Percentiles rank a stretch among this genome's conserved stretches.
Conservation (phyloP, 2,113 vertebrate species). For the Procavia capensis region DNA sequence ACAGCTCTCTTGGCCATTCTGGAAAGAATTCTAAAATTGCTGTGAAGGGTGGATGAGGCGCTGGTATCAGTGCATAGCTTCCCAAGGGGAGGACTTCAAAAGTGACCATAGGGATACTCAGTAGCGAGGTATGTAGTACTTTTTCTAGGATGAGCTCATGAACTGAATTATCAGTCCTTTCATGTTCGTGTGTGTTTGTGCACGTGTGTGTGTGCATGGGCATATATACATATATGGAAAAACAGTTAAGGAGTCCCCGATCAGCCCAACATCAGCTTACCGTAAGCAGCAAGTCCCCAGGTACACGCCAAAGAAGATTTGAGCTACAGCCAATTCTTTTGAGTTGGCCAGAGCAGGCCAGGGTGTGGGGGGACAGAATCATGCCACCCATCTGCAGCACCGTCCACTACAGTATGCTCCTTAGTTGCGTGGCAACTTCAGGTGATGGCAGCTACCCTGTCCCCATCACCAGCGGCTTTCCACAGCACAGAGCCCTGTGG, state of each 20-base stretch:
- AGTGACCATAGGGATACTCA: too few relatives aligned
- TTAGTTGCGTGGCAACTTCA: neutral
- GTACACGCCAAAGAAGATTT: accelerated
- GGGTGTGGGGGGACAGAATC: neutral
- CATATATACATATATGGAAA: neutral
- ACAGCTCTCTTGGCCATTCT: too few relatives aligned
- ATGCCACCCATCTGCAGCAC: accelerated
- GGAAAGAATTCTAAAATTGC: too few relatives aligned
- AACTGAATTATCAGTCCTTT: too few relatives aligned
- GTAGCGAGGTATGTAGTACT: too few relatives aligned
- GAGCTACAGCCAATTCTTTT: neutral
- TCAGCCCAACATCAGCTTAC: neutral
- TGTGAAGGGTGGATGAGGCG: too few relatives aligned
- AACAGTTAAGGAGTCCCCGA: neutral
- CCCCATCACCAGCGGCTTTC: neutral
- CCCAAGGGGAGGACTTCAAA: too few relatives aligned
- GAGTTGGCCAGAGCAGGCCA: neutral
- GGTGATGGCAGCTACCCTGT: accelerated
- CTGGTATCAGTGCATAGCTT: too few relatives aligned
- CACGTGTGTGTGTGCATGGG: too few relatives aligned
- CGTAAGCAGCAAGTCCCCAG: neutral
- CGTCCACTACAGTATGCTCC: neutral
- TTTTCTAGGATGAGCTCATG: too few relatives aligned
- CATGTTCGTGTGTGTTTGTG: too few relatives aligned
- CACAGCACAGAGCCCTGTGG: neutral